These are phyloP conservation scores for Neolamprologus variostigma DNA, from an alignment of 2,113 vertebrate species.

Conservation along the genomic window DNA sequence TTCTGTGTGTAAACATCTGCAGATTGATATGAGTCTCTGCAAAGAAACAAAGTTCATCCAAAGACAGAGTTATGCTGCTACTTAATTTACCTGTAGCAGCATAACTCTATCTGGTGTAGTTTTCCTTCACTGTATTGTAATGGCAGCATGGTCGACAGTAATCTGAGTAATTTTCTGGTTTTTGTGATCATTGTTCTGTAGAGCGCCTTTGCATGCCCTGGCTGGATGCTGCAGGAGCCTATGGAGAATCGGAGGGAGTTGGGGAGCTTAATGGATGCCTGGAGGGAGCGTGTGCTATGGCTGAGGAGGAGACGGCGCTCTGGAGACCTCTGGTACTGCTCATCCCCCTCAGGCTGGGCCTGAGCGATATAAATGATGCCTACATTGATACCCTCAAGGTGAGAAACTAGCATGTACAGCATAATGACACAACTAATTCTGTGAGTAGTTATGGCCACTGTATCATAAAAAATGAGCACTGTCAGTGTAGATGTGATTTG, in stretches of 20 bases:
- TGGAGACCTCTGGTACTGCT: constrained; percentile 95
- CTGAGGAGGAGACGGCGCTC: constrained; percentile 55
- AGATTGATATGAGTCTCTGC: background rate
- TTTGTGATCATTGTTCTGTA: constrained; percentile 16
- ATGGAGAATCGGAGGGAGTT: constrained; percentile 39
- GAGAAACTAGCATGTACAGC: background rate
- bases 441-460: background rate
- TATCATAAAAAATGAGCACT: background rate
- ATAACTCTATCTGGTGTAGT: background rate
- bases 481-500: background rate
- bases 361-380: constrained; percentile 94
- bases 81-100: background rate
- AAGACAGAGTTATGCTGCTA: background rate
- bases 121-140: background rate
- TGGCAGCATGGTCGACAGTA: background rate
- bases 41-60: background rate
- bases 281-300: constrained; percentile 75
- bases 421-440: background rate
- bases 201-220: constrained; percentile 83
- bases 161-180: background rate
- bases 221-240: constrained; percentile 58
- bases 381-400: constrained; percentile 97
- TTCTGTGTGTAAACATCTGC: background rate
- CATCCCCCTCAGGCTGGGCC: constrained; percentile 92
- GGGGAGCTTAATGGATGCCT: constrained; percentile 65